Evolutionary conservation across 2,113 vertebrate genomes (phyloP).

Genomic region (Oreocharis arfaki): DNA sequence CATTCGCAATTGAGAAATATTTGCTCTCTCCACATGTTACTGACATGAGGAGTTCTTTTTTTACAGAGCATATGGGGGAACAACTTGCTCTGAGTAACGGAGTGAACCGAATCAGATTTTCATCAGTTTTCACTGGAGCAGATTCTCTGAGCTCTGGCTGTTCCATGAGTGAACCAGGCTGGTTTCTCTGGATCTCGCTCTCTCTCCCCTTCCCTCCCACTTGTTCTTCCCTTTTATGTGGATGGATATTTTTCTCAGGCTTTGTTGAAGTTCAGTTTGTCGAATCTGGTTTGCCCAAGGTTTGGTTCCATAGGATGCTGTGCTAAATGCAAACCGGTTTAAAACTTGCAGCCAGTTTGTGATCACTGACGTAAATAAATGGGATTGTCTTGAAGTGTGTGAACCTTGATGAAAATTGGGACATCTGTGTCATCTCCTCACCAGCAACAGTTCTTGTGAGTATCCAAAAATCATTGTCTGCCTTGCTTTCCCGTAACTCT

Average conservation of each 20-base stretch:
- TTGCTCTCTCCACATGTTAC: constrained; percentile 36
- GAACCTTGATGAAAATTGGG: not conserved
- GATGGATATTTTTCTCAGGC: not conserved
- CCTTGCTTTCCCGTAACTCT: not conserved
- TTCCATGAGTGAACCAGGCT: not conserved
- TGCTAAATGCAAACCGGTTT: not conserved
- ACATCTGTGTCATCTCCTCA: not conserved
- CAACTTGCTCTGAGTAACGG: not conserved
- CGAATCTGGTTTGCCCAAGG: not conserved
- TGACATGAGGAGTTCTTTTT: constrained; percentile 12
- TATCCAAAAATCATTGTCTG: not conserved
- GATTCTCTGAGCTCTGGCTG: not conserved
- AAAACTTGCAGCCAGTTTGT: not conserved
- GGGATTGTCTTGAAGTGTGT: not conserved
- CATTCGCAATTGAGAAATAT: constrained; percentile 31
- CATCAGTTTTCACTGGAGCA: not conserved
- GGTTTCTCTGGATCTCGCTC: not conserved
- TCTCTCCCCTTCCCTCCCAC: not conserved
- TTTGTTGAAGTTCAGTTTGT: not conserved
- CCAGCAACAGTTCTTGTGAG: not conserved
- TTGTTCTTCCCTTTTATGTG: not conserved
- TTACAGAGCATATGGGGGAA: not conserved
- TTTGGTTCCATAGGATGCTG: not conserved
- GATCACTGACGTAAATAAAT: not conserved
- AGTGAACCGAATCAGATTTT: not conserved